Base-by-base conservation (phyloP, 1,140 invertebrate species). In the Magallana gigas region DNA sequence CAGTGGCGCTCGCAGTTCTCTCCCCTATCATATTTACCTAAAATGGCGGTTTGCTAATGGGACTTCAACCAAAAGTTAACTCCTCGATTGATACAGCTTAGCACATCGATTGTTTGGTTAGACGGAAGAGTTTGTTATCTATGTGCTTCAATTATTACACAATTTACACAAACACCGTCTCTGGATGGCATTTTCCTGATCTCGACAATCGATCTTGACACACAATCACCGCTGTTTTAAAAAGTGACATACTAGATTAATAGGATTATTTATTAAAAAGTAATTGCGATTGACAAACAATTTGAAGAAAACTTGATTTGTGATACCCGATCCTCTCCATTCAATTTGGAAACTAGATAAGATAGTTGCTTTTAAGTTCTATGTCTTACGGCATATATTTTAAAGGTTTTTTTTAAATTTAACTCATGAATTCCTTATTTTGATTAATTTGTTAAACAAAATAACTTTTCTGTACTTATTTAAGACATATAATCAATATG, bases 71-170 rank as follows among this genome's bases (percentile, higher is more conserved):
- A 76, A 29, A 76, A 76, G 68, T 76, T 76, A 76, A 76, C 68
- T 76, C 23, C 68, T 76, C 68, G 36, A 76, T 76, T 76, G 68
- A 76, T 76, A 76, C 68, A 29, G 68, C 68, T 76, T 76, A 76
- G 68, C 68, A 76, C 68, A 11, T 76, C 29, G 23, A 76, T 76
- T 76, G 68, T 76, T 76, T 29, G 68, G 68, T 29, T 18, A 76
- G 68, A 36, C 9, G 68, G 68, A 76, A 8, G 68, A 76, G 68
- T 76, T 48, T 29, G 68, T 76, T 76, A 76, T 76, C 68, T 76
- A 76, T 76, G 29, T 76, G 23, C 23, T 76, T 76, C 68, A 76
- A 76, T 76, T 76, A 76, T 76, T 76, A 76, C 68, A 76, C 68
- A 76, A 76, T 76, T 29, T 12, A 29, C 68, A 76, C 60, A 48